A percentile compares a stretch with the other conserved stretches of the same genome.
These are phyloP conservation scores for Perodicticus potto DNA, from an alignment of 2,797 vertebrate species.

Conservation along the genomic window DNA sequence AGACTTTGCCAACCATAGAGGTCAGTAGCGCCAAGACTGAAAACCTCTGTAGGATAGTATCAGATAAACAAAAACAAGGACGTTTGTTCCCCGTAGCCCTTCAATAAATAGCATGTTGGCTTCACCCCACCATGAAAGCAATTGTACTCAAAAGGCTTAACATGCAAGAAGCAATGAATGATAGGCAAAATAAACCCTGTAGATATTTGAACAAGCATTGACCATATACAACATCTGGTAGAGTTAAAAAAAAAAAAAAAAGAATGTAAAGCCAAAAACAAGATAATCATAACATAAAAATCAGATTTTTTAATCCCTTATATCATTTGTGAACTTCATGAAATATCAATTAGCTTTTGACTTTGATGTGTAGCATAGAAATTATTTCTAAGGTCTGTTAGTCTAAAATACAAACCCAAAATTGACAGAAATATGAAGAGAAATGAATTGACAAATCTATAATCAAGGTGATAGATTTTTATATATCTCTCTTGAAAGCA, in stretches of 20 bases:
- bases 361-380: background rate
- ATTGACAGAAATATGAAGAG: background rate
- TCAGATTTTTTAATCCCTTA: background rate
- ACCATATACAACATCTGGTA: background rate
- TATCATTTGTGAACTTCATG: background rate
- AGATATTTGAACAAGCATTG: background rate
- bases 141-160: background rate
- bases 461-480: background rate
- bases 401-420: slow-evolving; percentile 16
- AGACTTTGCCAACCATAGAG: background rate
- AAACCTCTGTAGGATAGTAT: background rate
- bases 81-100: background rate
- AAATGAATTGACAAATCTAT: background rate
- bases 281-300: background rate
- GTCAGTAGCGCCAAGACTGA: background rate
- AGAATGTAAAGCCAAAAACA: background rate
- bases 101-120: background rate
- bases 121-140: background rate
- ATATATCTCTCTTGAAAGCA: background rate
- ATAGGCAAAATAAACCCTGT: too few relatives aligned
- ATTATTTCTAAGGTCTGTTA: background rate
- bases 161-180: background rate
- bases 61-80: background rate
- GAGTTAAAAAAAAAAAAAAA: background rate
- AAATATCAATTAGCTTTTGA: background rate